Percentiles rank a stretch among this genome's conserved stretches.
phyloP scores from a whole-genome alignment of 2,113 vertebrate genomes.

The Tetrax tetrax region DNA sequence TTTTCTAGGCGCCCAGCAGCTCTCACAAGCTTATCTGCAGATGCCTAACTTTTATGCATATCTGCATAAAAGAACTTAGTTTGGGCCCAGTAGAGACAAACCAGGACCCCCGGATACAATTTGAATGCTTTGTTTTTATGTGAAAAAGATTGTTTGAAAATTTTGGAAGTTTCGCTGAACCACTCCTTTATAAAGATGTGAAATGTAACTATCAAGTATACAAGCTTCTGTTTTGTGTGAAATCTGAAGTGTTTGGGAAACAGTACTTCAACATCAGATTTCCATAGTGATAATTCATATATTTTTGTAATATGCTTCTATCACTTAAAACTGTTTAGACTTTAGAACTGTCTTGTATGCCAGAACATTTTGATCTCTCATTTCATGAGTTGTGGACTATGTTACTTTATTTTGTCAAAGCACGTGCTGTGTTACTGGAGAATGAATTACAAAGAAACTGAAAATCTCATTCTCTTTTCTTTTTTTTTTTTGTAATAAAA shows the following conservation, averaged over 20 bases:
- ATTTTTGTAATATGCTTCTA: neutral
- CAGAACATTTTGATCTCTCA: neutral
- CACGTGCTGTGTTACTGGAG: neutral
- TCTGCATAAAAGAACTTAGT: neutral
- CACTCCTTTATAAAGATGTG: neutral
- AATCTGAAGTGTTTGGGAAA: neutral
- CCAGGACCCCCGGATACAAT: neutral
- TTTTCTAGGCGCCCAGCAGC: neutral
- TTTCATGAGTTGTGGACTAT: neutral
- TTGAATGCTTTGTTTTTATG: neutral
- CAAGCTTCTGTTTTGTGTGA: neutral
- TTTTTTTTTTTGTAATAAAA: neutral
- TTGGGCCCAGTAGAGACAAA: neutral
- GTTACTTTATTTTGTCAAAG: slow-evolving; percentile 10
- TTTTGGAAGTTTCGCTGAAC: neutral
- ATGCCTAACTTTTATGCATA: neutral
- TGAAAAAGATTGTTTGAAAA: neutral
- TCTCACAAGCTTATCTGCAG: neutral
- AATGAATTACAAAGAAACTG: slow-evolving; percentile 21
- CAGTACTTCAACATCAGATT: slow-evolving; percentile 11
- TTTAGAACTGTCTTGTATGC: neutral
- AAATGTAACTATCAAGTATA: neutral
- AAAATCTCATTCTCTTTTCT: slow-evolving; percentile 36
- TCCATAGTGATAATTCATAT: neutral
- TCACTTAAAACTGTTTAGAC: slow-evolving; percentile 4